These are phyloP conservation scores for Euzophera pinguis DNA, from an alignment of 2,888 invertebrate genomes.

Conservation along the genomic window DNA sequence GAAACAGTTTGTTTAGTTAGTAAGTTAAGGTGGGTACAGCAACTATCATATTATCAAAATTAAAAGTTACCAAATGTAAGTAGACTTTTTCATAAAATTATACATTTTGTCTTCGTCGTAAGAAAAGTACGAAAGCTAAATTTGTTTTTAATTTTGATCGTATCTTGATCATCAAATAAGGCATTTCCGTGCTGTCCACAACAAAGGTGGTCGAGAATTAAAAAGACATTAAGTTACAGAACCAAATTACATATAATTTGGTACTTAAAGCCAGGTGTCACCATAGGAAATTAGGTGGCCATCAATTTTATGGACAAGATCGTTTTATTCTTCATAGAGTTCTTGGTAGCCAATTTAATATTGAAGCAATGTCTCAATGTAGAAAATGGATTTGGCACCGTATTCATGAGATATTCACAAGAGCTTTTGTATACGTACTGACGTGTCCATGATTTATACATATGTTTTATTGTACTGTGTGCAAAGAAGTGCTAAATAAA, in stretches of 20 bases:
- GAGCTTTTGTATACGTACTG: too few relatives aligned
- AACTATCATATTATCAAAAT: too few relatives aligned
- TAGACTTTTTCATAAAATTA: too few relatives aligned
- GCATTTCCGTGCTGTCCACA: slow-evolving; percentile 17
- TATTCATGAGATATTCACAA: too few relatives aligned
- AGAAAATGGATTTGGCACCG: too few relatives aligned
- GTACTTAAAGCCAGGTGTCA: slow-evolving; percentile 21
- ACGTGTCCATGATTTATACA: too few relatives aligned
- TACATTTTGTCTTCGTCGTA: background rate
- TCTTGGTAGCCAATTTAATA: background rate
- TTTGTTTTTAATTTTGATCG: slow-evolving; percentile 7
- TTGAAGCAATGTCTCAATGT: too few relatives aligned
- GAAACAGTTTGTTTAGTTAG: too few relatives aligned
- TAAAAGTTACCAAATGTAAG: too few relatives aligned
- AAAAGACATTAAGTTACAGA: slow-evolving; percentile 22
- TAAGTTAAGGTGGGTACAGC: too few relatives aligned
- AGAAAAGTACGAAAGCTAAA: background rate
- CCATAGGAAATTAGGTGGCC: slow-evolving; percentile 4
- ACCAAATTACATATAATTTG: slow-evolving; percentile 22
- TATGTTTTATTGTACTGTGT: too few relatives aligned
- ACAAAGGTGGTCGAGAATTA: slow-evolving; percentile 23
- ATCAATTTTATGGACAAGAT: slow-evolving; percentile 2
- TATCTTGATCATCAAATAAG: slow-evolving; percentile 8
- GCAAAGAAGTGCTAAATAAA: too few relatives aligned
- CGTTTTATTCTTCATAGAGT: background rate